Evolutionary conservation across 2,797 vertebrate genomes (phyloP).

Genomic region (Tinamus major): DNA sequence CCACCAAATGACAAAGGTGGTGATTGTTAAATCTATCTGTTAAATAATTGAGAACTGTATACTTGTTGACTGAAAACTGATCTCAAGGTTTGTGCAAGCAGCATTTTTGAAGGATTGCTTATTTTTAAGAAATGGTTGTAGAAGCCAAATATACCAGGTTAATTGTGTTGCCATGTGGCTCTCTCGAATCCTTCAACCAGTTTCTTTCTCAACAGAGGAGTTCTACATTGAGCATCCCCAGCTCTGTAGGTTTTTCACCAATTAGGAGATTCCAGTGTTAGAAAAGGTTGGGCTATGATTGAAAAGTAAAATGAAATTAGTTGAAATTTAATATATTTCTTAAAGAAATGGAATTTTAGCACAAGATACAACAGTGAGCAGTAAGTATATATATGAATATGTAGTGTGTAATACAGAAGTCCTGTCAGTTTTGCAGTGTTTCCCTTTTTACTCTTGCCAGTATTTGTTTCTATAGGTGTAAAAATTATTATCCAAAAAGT

Average conservation of each 20-base stretch:
- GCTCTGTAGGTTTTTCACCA: background rate
- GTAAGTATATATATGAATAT: background rate
- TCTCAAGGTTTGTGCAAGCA: background rate
- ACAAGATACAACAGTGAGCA: background rate
- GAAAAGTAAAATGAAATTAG: background rate
- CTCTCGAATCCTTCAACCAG: background rate
- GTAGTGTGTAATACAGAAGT: background rate
- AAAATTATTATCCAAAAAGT: background rate
- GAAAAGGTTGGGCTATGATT: background rate
- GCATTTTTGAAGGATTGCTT: background rate
- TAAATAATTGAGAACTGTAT: background rate
- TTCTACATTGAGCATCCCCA: background rate
- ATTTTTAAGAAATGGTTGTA: background rate
- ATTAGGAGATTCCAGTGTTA: background rate
- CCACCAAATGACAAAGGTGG: background rate
- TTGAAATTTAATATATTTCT: background rate
- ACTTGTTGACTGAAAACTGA: background rate
- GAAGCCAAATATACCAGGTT: background rate
- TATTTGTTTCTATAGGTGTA: background rate
- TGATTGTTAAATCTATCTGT: background rate
- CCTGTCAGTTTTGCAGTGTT: background rate
- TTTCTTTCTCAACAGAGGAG: background rate
- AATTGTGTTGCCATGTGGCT: background rate
- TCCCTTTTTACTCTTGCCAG: background rate
- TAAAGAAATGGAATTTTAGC: background rate